These are phyloP conservation scores for Drosophila lutescens DNA, from an alignment of 2,888 invertebrate genomes.

Conservation along the genomic window DNA sequence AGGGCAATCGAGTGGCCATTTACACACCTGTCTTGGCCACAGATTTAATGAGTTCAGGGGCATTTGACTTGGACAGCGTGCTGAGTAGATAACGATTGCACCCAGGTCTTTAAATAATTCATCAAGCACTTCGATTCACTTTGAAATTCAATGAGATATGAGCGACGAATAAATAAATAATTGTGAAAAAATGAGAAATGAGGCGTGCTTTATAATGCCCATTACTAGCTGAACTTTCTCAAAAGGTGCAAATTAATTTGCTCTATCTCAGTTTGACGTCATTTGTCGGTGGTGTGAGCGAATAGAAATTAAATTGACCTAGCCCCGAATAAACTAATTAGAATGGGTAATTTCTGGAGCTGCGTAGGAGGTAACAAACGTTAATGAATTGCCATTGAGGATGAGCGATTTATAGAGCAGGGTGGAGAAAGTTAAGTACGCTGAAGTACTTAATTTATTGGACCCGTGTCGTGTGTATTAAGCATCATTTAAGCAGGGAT, in stretches of 20 bases:
- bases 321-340: conserved; percentile 39
- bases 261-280: conserved; percentile 25
- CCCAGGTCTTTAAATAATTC: conserved; percentile 33
- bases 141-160: conserved; percentile 25
- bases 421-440: conserved; percentile 9
- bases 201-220: not conserved
- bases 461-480: conserved; percentile 61
- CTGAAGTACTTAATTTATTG: conserved; percentile 59
- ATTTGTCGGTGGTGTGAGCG: conserved; percentile 6
- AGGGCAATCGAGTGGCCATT: conserved; percentile 37
- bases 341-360: conserved; percentile 11
- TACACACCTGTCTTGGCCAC: conserved; percentile 23
- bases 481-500: conserved; percentile 48
- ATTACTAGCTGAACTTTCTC: conserved; percentile 11
- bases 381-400: conserved; percentile 12
- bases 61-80: conserved; percentile 2
- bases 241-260: conserved; percentile 27
- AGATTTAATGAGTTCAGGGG: conserved; percentile 38
- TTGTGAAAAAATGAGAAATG: conserved; percentile 20
- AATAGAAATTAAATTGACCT: conserved; percentile 31
- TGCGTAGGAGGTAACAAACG: conserved; percentile 13
- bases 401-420: not conserved
- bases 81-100: conserved; percentile 30
- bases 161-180: conserved; percentile 23
- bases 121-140: conserved; percentile 29